Evolutionary conservation across 2,888 invertebrate genomes (phyloP).

Genomic region (Eurytoma californica): DNA sequence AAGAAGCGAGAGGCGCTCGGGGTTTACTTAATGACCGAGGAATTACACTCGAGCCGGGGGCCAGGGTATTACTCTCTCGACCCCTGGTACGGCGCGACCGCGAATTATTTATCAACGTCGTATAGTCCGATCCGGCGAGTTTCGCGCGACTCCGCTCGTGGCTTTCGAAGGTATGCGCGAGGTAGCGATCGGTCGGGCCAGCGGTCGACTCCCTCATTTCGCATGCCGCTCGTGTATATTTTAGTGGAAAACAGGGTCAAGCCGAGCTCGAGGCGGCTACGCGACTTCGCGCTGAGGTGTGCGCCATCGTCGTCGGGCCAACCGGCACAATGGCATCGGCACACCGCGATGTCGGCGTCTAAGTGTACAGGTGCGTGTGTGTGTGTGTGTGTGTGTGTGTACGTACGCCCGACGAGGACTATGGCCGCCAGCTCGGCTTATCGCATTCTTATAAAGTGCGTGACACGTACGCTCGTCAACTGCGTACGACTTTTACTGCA

Average conservation of each 20-base stretch:
- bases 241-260: conserved; percentile 71
- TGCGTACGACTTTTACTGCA: conserved; percentile 39
- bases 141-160: too few species aligned
- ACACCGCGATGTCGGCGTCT: neutral
- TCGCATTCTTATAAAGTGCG: conserved; percentile 70
- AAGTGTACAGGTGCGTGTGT: neutral
- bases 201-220: conserved; percentile 62
- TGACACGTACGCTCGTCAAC: conserved; percentile 60
- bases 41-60: too few species aligned
- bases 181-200: conserved; percentile 59
- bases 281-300: neutral
- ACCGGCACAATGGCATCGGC: conserved; percentile 66
- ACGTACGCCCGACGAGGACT: conserved; percentile 58
- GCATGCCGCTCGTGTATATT: conserved; percentile 68
- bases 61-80: too few species aligned
- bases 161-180: neutral
- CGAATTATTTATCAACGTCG: too few species aligned
- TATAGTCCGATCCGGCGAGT: too few species aligned
- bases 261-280: conserved; percentile 60
- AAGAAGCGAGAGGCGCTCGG: too few species aligned
- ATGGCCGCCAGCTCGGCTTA: conserved; percentile 64
- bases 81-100: too few species aligned
- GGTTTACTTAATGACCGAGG: too few species aligned
- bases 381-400: conserved; percentile 46
- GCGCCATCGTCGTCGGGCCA: conserved; percentile 61